Conservation (phyloP, 2,888 invertebrate genomes). For the Sepiola atlantica region DNA sequence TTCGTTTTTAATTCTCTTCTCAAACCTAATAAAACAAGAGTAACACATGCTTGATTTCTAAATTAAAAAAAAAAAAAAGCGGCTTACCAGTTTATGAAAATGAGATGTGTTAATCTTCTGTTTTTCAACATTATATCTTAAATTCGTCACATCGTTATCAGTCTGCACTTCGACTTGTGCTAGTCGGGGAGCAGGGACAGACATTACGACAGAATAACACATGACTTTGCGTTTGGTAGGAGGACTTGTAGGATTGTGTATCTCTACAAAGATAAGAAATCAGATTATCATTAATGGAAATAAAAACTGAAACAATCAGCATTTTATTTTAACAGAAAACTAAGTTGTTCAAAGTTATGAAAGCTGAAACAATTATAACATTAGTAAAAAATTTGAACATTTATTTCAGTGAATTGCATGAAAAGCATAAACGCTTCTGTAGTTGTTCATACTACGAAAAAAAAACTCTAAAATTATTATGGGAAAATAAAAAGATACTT, state of each 20-base stretch:
- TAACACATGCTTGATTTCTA: no score
- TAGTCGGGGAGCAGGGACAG: slow-evolving; percentile 88
- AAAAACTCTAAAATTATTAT: no score
- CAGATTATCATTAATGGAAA: not conserved
- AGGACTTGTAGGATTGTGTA: not conserved
- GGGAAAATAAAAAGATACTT: no score
- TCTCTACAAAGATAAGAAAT: not conserved
- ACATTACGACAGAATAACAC: slow-evolving; percentile 95
- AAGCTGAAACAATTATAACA: no score
- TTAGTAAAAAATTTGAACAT: no score
- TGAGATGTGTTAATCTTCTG: slow-evolving; percentile 88
- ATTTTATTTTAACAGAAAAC: no score
- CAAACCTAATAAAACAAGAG: no score
- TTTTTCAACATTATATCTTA: slow-evolving; percentile 91
- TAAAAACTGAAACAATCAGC: not conserved
- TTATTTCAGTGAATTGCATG: no score
- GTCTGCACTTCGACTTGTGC: slow-evolving; percentile 86
- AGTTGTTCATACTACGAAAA: no score
- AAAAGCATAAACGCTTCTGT: no score
- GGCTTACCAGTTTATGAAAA: slow-evolving; percentile 90
- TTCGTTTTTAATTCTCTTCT: no score
- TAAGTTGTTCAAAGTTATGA: no score
- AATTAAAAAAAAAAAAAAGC: not conserved
- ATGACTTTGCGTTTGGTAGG: slow-evolving; percentile 83
- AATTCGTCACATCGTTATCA: slow-evolving; percentile 76